phyloP scores from a whole-genome alignment of 1,140 invertebrate genomes.

The Augochlora pura region DNA sequence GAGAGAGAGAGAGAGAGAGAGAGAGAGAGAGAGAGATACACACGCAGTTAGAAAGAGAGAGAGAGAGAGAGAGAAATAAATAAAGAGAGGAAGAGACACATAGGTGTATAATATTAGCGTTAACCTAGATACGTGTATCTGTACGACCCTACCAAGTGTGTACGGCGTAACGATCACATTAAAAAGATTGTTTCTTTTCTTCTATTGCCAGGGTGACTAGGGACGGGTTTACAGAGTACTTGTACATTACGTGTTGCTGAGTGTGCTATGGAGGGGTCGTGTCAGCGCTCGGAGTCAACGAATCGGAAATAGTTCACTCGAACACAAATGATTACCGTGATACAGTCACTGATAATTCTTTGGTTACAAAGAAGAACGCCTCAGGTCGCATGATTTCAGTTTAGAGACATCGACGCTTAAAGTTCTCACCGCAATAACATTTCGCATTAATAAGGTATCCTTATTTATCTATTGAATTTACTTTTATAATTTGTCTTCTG shows the following conservation, averaged over 20 bases:
- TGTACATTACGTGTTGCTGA: conserved; percentile 19
- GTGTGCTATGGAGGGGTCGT: conserved; percentile 22
- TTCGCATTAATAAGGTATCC: too few relatives aligned
- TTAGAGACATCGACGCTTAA: too few relatives aligned
- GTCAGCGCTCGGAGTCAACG: neutral
- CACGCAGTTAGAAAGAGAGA: neutral
- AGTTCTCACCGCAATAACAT: too few relatives aligned
- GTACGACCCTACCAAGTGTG: conserved; percentile 38
- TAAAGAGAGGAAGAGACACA: conserved; percentile 23
- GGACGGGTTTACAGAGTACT: conserved; percentile 17
- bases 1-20: conserved; percentile 18
- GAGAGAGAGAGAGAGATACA: conserved; percentile 10
- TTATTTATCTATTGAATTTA: too few relatives aligned
- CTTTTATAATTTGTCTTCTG: too few relatives aligned
- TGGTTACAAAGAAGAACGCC: too few relatives aligned
- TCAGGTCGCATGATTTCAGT: too few relatives aligned
- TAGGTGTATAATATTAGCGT: conserved; percentile 52
- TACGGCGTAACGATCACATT: conserved; percentile 30
- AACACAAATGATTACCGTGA: too few relatives aligned
- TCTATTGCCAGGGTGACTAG: conserved; percentile 19
- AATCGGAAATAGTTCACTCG: too few relatives aligned
- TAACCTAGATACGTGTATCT: conserved; percentile 45
- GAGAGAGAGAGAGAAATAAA: neutral
- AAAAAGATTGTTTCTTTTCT: conserved; percentile 40
- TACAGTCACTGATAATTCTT: too few relatives aligned